Percentiles rank a stretch among this genome's conserved stretches.
Conservation (phyloP, 2,113 vertebrate species). For the Mobula birostris region DNA sequence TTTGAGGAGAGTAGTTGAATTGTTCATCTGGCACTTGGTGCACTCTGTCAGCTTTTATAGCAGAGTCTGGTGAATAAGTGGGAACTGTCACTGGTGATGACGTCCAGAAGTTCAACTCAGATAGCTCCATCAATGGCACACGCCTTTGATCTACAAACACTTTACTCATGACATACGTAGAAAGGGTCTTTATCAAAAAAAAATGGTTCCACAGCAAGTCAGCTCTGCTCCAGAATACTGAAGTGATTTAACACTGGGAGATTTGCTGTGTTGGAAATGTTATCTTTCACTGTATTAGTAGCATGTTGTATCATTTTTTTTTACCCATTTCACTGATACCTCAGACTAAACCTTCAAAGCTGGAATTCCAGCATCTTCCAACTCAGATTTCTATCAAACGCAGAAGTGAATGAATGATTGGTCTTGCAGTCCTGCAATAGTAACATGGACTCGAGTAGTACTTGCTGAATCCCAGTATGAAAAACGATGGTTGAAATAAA, state of each 20-base stretch:
- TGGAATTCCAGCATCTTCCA: neutral
- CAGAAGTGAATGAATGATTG: neutral
- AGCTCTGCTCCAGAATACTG: neutral
- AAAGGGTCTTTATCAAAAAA: constrained; percentile 3
- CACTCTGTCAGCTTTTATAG: neutral
- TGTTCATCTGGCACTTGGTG: neutral
- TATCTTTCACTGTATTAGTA: neutral
- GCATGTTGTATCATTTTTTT: neutral
- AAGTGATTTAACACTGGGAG: neutral
- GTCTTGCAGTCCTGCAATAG: neutral
- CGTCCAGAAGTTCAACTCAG: neutral
- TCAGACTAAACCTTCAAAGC: neutral
- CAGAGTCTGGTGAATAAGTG: constrained; percentile 14
- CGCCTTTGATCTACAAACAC: constrained; percentile 12
- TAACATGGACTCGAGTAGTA: neutral
- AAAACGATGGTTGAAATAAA: neutral
- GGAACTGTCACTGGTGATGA: constrained; percentile 27
- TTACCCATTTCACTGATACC: neutral
- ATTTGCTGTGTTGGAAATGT: neutral
- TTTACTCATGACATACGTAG: neutral
- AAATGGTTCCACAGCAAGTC: neutral
- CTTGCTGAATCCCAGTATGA: neutral
- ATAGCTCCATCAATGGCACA: constrained; percentile 6
- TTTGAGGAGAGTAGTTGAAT: neutral
- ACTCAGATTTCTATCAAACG: neutral